Evolutionary conservation across 2,113 vertebrate species (phyloP), one percentile per base, ranked within the genome.

Genomic region (Setophaga kirtlandii): DNA sequence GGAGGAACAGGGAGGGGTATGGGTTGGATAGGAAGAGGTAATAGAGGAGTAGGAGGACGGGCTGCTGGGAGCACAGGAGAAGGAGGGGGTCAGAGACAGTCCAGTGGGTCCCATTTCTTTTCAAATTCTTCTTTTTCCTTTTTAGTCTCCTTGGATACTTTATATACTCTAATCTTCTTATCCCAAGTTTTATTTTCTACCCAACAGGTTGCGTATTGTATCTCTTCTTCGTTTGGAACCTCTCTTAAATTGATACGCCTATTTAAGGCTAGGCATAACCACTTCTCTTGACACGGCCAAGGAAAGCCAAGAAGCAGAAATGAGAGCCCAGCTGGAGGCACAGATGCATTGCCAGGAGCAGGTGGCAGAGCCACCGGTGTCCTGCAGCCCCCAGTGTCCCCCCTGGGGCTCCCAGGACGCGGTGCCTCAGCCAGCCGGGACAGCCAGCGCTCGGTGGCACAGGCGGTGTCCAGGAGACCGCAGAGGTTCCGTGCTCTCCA

Each of bases 401-500:
- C 6, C 10, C 6, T 46, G 52, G 37, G 56, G 31, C 31, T 62
- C 16, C 56, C 56, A 35, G 56, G 39, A 35, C 1, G 0, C 65
- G 24, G 80, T 16, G 33, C 10, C 47, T 3, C 25, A 53, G 67
- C 16, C 67, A 44, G 31, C 31, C 0, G 1, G 67, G 39, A 21
- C 67, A 35, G 67, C 56, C 37, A 5, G 1, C 12, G 67, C 67
- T 19, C 4, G 1, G 15, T n/a, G 55, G 35, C 24, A 11, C 14
- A 42, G 55, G 17, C 0, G 2, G 12, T 28, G 15, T 35, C 23
- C 44, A 11, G 18, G 30, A 68, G 6, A 17, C n/a, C 44, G 0
- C 2, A 35, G 44, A 23, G 15, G 18, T 12, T 28, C 2, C 0
- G 3, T 11, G 7, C 3, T 12, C 53, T 19, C 30, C 35, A n/a